Conservation (phyloP, 2,797 vertebrate genomes). For the Eupleurogrammus muticus region DNA sequence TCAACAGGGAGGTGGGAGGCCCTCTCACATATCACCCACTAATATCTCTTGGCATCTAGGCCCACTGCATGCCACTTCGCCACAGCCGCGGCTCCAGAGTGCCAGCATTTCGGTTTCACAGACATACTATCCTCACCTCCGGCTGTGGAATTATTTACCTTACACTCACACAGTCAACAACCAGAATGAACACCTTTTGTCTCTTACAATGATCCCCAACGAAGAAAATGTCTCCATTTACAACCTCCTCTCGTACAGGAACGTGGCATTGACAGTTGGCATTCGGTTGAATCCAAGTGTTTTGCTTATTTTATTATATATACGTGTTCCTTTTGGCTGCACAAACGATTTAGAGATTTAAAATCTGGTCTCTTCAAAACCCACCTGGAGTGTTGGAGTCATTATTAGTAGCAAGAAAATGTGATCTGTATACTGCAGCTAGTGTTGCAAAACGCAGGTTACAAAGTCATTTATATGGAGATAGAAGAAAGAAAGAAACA, state of each 20-base stretch:
- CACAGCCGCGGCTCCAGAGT: slow-evolving; percentile 45
- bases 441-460: neutral
- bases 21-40: slow-evolving; percentile 82
- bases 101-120: slow-evolving; percentile 48
- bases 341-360: slow-evolving; percentile 34
- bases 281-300: slow-evolving; percentile 18
- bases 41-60: slow-evolving; percentile 75
- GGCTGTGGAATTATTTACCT: slow-evolving; percentile 57
- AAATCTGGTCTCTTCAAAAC: slow-evolving; percentile 35
- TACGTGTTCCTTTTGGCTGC: slow-evolving; percentile 11
- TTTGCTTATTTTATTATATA: neutral
- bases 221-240: slow-evolving; percentile 24
- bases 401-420: slow-evolving; percentile 5
- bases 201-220: slow-evolving; percentile 26
- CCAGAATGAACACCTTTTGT: slow-evolving; percentile 35
- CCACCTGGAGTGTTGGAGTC: slow-evolving; percentile 22
- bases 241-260: neutral
- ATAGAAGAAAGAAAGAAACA: neutral
- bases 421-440: neutral
- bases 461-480: neutral
- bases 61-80: slow-evolving; percentile 62
- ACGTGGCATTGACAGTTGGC: slow-evolving; percentile 43
- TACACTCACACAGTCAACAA: slow-evolving; percentile 27
- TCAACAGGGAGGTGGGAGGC: slow-evolving; percentile 72
- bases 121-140: slow-evolving; percentile 54